Conservation (phyloP, 35 echinoderm and acorn worm species). For the Diadema setosum region DNA sequence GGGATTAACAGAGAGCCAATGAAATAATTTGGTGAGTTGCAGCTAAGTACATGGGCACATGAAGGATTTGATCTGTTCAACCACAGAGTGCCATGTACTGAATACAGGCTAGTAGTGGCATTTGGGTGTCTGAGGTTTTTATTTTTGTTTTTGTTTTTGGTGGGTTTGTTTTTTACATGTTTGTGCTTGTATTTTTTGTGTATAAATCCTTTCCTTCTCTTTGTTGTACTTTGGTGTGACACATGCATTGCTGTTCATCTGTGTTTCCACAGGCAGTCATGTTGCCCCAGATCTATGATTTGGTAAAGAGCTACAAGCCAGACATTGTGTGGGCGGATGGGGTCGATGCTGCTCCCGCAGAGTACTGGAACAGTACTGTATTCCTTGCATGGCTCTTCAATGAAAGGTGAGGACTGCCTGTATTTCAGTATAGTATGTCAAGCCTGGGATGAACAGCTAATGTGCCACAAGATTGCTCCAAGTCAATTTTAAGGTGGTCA, state of each 20-base stretch:
- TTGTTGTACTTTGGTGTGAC: too few relatives aligned
- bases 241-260: too few relatives aligned
- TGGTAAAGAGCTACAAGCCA: constrained; percentile 59
- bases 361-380: constrained; percentile 66
- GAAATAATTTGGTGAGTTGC: too few relatives aligned
- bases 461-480: background rate
- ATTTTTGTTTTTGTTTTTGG: background rate
- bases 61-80: background rate
- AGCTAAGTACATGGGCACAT: too few relatives aligned
- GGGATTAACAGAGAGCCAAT: too few relatives aligned
- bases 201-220: background rate
- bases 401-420: constrained; percentile 54
- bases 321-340: constrained; percentile 79
- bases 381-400: constrained; percentile 81
- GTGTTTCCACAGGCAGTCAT: constrained; percentile 32
- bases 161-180: background rate
- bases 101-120: too few relatives aligned
- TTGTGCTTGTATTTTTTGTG: background rate
- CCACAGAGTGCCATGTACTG: background rate
- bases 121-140: background rate
- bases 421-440: background rate
- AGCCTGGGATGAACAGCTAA: background rate
- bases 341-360: constrained; percentile 6
- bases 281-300: constrained; percentile 39
- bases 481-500: background rate